These are phyloP conservation scores for Ormyrus nitidulus DNA, from an alignment of 2,888 invertebrate species.

Conservation along the genomic window DNA sequence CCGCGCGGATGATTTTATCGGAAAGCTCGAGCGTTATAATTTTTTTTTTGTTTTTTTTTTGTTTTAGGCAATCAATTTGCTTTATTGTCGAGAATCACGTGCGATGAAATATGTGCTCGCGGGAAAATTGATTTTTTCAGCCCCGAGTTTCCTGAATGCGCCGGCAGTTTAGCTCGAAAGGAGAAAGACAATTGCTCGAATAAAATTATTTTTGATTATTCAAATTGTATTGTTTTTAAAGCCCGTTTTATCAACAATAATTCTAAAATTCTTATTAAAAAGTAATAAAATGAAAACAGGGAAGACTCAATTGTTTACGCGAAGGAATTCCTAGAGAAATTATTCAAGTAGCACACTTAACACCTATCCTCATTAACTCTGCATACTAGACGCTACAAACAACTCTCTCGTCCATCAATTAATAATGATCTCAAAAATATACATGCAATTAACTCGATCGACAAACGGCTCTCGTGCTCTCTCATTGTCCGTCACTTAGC, in stretches of 20 bases:
- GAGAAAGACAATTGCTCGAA: too few species aligned
- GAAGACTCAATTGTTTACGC: too few species aligned
- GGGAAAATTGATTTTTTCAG: conserved; percentile 46
- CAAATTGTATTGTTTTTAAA: too few species aligned
- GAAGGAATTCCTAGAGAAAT: too few species aligned
- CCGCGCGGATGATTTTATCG: conserved; percentile 48
- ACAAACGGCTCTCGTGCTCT: conserved; percentile 4
- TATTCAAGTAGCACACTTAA: too few species aligned
- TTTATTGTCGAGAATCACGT: conserved; percentile 49
- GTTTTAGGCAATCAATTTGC: conserved; percentile 48
- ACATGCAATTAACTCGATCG: background rate
- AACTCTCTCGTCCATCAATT: background rate
- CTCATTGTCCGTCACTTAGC: conserved; percentile 17
- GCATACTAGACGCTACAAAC: too few species aligned
- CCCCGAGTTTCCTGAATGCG: background rate
- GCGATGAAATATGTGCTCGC: conserved; percentile 25
- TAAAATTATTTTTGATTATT: too few species aligned
- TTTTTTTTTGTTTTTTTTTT: background rate
- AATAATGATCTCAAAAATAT: background rate
- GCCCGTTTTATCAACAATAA: too few species aligned
- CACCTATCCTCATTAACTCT: too few species aligned
- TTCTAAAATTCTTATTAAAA: too few species aligned
- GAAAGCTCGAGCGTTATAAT: conserved; percentile 38
- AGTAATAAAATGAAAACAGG: too few species aligned
- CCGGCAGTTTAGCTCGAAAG: too few species aligned